Base-by-base conservation (phyloP, 2,888 invertebrate species). In the Tenthredo notha region DNA sequence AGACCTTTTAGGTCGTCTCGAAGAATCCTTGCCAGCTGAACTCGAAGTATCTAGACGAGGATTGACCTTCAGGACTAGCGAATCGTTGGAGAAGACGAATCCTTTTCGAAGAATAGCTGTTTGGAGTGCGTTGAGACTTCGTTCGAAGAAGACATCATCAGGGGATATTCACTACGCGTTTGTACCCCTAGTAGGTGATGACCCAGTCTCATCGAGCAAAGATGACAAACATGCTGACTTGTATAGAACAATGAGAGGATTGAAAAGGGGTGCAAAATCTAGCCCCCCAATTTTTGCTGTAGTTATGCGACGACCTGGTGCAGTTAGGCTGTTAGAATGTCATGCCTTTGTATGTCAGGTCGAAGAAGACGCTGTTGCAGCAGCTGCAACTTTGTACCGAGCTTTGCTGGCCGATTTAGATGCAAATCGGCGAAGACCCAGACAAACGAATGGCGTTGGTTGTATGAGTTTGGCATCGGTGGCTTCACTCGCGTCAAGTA, bases 71-170 rank as follows among this genome's bases (percentile, higher is more conserved):
- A 92, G 93, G 54, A 92, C 91, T 0, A 86, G 89, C 15, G 92
- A 92, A 10, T 85, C 87, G 0, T 89, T 88, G 80, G 92, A 93
- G 86, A 94, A 94, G 84, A 94, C 97, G 84, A 98, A 98, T 91
- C 97, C 98, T 1, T 98, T 98, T 91, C 97, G 98, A 29, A 97
- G 98, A 74, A 98, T 98, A 93, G 98, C 98, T 1, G 98, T 98
- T 1, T 98, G 98, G 98, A 98, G 98, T 25, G 98, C 98, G 0
- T 96, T 98, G 1, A 97, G 98, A 93, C 97, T 98, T 3, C 91
- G 92, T 18, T 88, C 89, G 6, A 90, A 89, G 65, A 87, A 85
- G 58, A 86, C 84, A 7, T 12, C 88, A 10, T 87, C 88, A 10
- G 90, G 90, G 80, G 94, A 95, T 43, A 91, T 94, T 40, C 95